phyloP scores from a whole-genome alignment of 2,888 invertebrate species.

The Rhingia rostrata region DNA sequence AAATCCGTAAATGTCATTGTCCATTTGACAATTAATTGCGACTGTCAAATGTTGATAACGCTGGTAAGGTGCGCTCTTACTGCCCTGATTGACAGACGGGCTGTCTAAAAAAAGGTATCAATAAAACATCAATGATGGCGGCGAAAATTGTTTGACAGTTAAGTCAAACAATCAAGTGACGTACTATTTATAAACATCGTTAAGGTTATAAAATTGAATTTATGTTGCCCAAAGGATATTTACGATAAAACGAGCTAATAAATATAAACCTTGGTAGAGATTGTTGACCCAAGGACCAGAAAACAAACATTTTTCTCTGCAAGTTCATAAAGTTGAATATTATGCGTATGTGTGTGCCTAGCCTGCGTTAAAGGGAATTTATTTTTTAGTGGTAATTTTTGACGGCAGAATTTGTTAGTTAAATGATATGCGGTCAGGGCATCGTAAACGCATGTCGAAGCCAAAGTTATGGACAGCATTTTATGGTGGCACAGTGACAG shows the following conservation, averaged over 20 bases:
- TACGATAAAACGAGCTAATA: not conserved
- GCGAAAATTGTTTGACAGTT: slow-evolving; percentile 8
- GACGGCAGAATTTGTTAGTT: slow-evolving; percentile 23
- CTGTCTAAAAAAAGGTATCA: slow-evolving; percentile 31
- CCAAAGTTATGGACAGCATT: no score
- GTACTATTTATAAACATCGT: not conserved
- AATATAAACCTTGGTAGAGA: slow-evolving; percentile 14
- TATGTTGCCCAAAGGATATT: not conserved
- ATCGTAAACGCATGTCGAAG: slow-evolving; percentile 41
- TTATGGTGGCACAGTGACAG: no score
- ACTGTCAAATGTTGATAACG: slow-evolving; percentile 43
- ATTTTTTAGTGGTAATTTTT: slow-evolving; percentile 39
- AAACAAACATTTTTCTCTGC: not conserved
- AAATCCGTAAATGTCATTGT: not conserved
- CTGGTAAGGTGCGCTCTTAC: not conserved
- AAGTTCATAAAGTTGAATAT: slow-evolving; percentile 18
- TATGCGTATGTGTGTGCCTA: slow-evolving; percentile 14
- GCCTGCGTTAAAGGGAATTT: slow-evolving; percentile 28
- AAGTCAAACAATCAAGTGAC: slow-evolving; percentile 16
- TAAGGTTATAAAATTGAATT: slow-evolving; percentile 13
- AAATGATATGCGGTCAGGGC: slow-evolving; percentile 44
- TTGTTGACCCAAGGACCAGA: not conserved
- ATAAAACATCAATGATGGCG: slow-evolving; percentile 36
- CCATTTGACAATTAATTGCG: slow-evolving; percentile 58
- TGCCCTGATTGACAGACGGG: slow-evolving; percentile 30